Percentiles rank a stretch among this genome's conserved stretches.
Evolutionary conservation across 2,888 invertebrate genomes (phyloP).

Genomic region (Drosophila fungiperda): DNA sequence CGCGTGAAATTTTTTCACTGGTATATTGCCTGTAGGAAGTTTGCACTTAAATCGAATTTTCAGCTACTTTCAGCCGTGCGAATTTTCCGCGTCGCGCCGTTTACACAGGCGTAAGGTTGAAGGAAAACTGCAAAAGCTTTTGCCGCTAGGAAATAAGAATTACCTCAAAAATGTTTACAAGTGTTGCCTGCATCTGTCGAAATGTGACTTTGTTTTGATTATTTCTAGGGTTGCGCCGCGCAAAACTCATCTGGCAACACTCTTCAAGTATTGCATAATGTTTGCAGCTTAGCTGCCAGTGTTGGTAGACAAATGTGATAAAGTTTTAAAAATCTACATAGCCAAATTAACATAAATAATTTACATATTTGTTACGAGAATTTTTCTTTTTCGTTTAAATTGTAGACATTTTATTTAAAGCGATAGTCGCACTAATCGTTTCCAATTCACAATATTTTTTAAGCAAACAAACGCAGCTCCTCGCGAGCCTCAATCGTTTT

Average conservation of each 20-base stretch:
- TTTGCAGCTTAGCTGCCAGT: conserved; percentile 17
- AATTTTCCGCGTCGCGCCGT: conserved; percentile 47
- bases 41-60: conserved; percentile 65
- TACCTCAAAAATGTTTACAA: conserved; percentile 59
- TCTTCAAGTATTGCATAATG: conserved; percentile 45
- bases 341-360: not conserved
- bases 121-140: conserved; percentile 77
- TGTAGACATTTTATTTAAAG: conserved; percentile 56
- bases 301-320: not conserved
- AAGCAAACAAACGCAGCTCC: conserved; percentile 77
- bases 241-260: conserved; percentile 42
- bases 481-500: conserved; percentile 79
- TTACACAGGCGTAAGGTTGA: conserved; percentile 64
- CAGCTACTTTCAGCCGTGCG: conserved; percentile 37
- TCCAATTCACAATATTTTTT: conserved; percentile 61
- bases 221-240: conserved; percentile 48
- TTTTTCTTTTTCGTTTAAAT: conserved; percentile 26
- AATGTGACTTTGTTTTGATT: conserved; percentile 62
- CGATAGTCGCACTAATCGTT: conserved; percentile 53
- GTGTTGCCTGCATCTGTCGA: conserved; percentile 59
- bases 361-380: not conserved
- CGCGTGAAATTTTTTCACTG: conserved; percentile 48
- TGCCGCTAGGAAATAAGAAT: conserved; percentile 64
- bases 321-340: conserved; percentile 9
- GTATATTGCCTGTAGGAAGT: conserved; percentile 42